These are phyloP conservation scores for Alloplasta piceator DNA, from an alignment of 2,888 invertebrate genomes.

Conservation along the genomic window DNA sequence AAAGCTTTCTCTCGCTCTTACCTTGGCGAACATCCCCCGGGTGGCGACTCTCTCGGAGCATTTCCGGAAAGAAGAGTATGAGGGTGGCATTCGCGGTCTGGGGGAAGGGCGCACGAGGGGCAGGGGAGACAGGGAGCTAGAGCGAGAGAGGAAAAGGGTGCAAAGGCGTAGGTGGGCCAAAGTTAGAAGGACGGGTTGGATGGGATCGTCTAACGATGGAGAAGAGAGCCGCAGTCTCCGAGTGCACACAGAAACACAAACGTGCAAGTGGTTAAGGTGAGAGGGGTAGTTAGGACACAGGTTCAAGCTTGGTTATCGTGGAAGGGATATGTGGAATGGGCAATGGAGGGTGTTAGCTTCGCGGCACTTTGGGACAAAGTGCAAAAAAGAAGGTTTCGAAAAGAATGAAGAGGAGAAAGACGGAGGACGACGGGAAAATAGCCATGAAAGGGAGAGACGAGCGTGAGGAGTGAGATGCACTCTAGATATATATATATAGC, in stretches of 20 bases:
- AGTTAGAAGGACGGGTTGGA: constrained; percentile 36
- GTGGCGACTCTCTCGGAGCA: constrained; percentile 16
- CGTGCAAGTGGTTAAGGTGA: constrained; percentile 15
- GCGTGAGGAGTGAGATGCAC: neutral
- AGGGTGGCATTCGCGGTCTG: constrained; percentile 4
- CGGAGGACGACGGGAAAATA: constrained; percentile 8
- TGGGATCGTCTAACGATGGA: constrained; percentile 53
- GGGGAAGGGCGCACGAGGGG: neutral
- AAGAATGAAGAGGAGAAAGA: constrained; percentile 1
- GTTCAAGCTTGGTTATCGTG: constrained; percentile 24
- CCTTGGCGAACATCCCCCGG: constrained; percentile 46
- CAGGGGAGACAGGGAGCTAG: neutral
- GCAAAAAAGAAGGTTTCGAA: constrained; percentile 29
- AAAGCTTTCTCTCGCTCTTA: neutral
- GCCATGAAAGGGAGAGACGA: neutral
- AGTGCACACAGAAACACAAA: constrained; percentile 33
- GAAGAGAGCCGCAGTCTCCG: constrained; percentile 20
- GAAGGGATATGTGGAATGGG: constrained; percentile 32
- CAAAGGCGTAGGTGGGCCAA: constrained; percentile 16
- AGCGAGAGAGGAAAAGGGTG: constrained; percentile 7
- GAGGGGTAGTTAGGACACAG: constrained; percentile 42
- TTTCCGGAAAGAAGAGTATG: constrained; percentile 30
- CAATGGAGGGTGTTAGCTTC: constrained; percentile 21
- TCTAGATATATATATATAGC: neutral
- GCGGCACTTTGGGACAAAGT: constrained; percentile 61